Base-by-base conservation (phyloP, 2,113 vertebrate species). In the Phalacrocorax aristotelis region DNA sequence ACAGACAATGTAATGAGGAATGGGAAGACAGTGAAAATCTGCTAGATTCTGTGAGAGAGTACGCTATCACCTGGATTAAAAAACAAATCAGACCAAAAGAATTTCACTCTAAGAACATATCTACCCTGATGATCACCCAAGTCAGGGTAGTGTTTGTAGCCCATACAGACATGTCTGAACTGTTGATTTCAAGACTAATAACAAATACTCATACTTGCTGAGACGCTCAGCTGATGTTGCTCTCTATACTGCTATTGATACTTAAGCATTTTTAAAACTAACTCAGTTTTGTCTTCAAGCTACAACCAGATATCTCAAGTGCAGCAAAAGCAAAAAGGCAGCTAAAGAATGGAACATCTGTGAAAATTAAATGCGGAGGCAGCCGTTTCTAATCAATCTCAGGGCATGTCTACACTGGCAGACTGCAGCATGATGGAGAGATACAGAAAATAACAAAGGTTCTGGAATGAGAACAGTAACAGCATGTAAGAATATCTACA, bases 291-390 rank as follows among this genome's bases (percentile, higher is more conserved):
- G 27, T 89, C 54, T 83, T 83, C 62, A 72, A 83, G 21, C 27
- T 78, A 77, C 38, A 77, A 11, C 8, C 51, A 84, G 69, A 66
- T 84, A 91, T 51, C 32, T 82, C 2, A 2, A 25, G 46, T 78
- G 66, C 48, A 95, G 49, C 8, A 83, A 54, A 92, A 72, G 30
- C 32, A 80, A 32, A 77, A 20, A 81, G 16, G 23, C 40, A 83
- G 38, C 23, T 92, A 78, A 84, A 87, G 46, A 94, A 90, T 83
- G 22, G 55, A 96, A 87, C 65, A 89, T 92, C 80, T 89, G 83
- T 91, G 83, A 81, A 92, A 96, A 95, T 70, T 66, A 81, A 89
- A 60, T 51, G 55, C 6, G 13, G 55, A 94, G 29, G n/a, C 60
- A 95, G 55, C 64, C 1, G 3, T 93, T 95, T 71, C 83, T 91